phyloP scores from a whole-genome alignment of 2,113 vertebrate genomes.

The Lates calcarifer region DNA sequence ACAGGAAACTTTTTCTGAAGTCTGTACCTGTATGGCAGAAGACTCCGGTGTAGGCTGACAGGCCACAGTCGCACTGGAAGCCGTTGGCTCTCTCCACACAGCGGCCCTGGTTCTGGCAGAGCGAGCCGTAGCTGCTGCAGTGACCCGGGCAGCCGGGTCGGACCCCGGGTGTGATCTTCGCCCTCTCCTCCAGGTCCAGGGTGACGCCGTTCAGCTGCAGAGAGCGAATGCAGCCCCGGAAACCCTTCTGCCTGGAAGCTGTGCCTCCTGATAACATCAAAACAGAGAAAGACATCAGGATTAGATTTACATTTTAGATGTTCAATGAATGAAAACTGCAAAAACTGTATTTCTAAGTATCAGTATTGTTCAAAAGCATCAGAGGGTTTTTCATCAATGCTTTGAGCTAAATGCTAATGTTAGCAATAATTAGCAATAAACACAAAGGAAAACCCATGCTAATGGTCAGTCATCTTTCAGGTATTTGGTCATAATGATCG shows the following conservation, averaged over 20 bases:
- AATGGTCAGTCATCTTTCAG: neutral
- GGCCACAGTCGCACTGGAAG: slow-evolving; percentile 91
- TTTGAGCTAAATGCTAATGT: neutral
- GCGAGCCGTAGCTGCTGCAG: slow-evolving; percentile 93
- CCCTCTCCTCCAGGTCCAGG: slow-evolving; percentile 92
- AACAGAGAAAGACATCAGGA: neutral
- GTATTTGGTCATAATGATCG: neutral
- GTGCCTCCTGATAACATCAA: slow-evolving; percentile 87
- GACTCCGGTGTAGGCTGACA: slow-evolving; percentile 87
- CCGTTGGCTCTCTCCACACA: slow-evolving; percentile 89
- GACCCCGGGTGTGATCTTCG: slow-evolving; percentile 91
- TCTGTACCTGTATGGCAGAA: slow-evolving; percentile 86
- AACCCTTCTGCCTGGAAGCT: slow-evolving; percentile 93
- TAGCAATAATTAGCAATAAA: neutral
- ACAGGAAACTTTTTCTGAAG: neutral
- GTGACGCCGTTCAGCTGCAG: slow-evolving; percentile 91
- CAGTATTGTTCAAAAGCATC: too few relatives aligned
- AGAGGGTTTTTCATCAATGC: neutral
- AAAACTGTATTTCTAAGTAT: too few relatives aligned
- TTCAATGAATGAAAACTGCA: neutral
- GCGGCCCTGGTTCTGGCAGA: slow-evolving; percentile 90
- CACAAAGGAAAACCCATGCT: neutral
- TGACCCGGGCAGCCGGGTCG: slow-evolving; percentile 92
- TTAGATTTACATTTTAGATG: neutral
- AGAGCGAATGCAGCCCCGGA: slow-evolving; percentile 93